Percentiles rank a stretch among this genome's conserved stretches.
Evolutionary conservation across 2,113 vertebrate species (phyloP).

Genomic region (Beaufortia kweichowensis): DNA sequence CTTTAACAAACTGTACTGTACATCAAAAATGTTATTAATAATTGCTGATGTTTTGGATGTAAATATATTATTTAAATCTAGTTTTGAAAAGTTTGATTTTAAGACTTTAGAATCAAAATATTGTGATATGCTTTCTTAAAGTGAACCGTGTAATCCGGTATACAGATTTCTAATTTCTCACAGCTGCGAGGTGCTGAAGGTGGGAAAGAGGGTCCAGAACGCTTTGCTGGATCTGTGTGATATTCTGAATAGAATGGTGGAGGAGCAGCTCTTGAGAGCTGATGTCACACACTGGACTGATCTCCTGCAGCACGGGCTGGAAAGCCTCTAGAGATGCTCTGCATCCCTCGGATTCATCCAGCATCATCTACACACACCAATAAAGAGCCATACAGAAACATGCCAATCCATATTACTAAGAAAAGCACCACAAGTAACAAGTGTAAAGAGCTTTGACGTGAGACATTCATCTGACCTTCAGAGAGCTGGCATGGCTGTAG

Average conservation of each 20-base stretch:
- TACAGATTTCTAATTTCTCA: slow-evolving; percentile 67
- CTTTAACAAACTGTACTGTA: no score
- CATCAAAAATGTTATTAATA: no score
- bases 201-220: slow-evolving; percentile 77
- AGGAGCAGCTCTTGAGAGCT: slow-evolving; percentile 67
- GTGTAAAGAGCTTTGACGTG: not conserved
- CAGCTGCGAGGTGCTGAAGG: slow-evolving; percentile 76
- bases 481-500: slow-evolving; percentile 71
- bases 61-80: no score
- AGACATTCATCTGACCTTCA: slow-evolving; percentile 75
- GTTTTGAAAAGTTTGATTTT: no score
- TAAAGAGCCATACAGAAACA: not conserved
- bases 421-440: no score
- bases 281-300: slow-evolving; percentile 81
- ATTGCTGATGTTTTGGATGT: no score
- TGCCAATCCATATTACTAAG: not conserved
- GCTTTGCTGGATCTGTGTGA: slow-evolving; percentile 75
- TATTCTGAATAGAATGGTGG: slow-evolving; percentile 66
- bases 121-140: no score
- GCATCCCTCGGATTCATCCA: slow-evolving; percentile 88
- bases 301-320: slow-evolving; percentile 75
- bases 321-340: slow-evolving; percentile 73
- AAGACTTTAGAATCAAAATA: no score
- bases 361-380: slow-evolving; percentile 75
- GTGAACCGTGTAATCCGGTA: no score